Evolutionary conservation across 2,888 invertebrate genomes (phyloP).

Genomic region (Cephus spinipes): DNA sequence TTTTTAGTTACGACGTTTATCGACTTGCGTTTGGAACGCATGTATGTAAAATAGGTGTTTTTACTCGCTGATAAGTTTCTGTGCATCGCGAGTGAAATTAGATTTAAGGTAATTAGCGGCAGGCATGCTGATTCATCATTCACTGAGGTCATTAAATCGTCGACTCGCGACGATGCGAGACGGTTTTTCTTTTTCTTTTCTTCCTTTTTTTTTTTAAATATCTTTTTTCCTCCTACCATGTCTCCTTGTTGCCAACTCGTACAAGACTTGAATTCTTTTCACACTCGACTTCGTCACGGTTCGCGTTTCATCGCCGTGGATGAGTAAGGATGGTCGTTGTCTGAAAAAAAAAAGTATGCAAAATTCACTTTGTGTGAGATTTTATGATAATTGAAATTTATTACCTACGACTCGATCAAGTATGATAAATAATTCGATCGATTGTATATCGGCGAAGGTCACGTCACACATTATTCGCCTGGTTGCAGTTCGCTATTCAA

Average conservation of each 20-base stretch:
- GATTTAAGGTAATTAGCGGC: background rate
- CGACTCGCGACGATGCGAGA: background rate
- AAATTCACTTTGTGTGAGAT: background rate
- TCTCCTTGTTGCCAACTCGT: background rate
- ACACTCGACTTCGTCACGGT: background rate
- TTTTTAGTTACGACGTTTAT: background rate
- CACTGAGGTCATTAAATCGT: background rate
- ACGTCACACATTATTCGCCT: conserved; percentile 25
- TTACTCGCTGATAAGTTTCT: background rate
- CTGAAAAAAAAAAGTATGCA: background rate
- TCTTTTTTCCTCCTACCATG: background rate
- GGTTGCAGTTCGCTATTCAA: background rate
- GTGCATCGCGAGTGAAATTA: background rate
- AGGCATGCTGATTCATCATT: background rate
- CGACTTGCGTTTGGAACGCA: too few relatives aligned
- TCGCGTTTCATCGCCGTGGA: background rate
- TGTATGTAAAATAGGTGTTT: background rate
- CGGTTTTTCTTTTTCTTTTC: background rate
- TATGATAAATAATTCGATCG: conserved; percentile 42
- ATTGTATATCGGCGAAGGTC: conserved; percentile 48
- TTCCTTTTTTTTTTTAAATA: background rate
- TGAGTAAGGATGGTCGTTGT: background rate
- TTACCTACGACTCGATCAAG: background rate
- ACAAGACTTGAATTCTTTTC: background rate
- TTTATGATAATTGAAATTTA: background rate